Conservation (phyloP, 2,797 vertebrate species). For the Eupleurogrammus muticus region DNA sequence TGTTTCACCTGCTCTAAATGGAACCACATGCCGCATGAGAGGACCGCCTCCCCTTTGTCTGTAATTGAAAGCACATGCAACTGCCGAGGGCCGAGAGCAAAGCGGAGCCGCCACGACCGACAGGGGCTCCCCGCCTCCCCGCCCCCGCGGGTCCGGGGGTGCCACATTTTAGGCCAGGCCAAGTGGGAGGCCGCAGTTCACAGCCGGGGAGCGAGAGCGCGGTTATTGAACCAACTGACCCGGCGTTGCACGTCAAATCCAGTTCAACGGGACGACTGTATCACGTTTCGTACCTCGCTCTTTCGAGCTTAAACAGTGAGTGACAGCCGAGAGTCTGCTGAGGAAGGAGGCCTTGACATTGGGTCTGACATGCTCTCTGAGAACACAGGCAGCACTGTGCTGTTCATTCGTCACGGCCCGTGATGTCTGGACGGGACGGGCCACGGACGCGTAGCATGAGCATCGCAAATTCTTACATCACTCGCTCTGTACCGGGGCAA, state of each 20-base stretch:
- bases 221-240: conserved; percentile 60
- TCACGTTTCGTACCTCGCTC: conserved; percentile 51
- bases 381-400: conserved; percentile 55
- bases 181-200: conserved; percentile 50
- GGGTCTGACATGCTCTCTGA: conserved; percentile 58
- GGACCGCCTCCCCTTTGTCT: conserved; percentile 77
- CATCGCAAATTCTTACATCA: conserved; percentile 62
- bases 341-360: conserved; percentile 70
- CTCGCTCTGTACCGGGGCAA: conserved; percentile 30
- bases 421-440: conserved; percentile 53
- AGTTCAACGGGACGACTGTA: conserved; percentile 68
- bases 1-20: conserved; percentile 90
- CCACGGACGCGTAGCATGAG: conserved; percentile 27
- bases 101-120: conserved; percentile 50
- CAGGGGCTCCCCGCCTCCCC: conserved; percentile 15
- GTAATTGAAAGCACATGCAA: conserved; percentile 87
- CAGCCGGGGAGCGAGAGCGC: conserved; percentile 36
- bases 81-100: conserved; percentile 58
- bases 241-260: conserved; percentile 65
- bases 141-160: conserved; percentile 35
- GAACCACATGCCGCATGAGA: conserved; percentile 85
- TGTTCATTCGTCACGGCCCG: conserved; percentile 42
- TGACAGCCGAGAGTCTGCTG: conserved; percentile 56
- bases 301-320: conserved; percentile 63
- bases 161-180: conserved; percentile 62